A percentile compares a stretch with the other conserved stretches of the same genome.
Conservation (phyloP, 2,113 vertebrate genomes). For the Paracanthobrama guichenoti region DNA sequence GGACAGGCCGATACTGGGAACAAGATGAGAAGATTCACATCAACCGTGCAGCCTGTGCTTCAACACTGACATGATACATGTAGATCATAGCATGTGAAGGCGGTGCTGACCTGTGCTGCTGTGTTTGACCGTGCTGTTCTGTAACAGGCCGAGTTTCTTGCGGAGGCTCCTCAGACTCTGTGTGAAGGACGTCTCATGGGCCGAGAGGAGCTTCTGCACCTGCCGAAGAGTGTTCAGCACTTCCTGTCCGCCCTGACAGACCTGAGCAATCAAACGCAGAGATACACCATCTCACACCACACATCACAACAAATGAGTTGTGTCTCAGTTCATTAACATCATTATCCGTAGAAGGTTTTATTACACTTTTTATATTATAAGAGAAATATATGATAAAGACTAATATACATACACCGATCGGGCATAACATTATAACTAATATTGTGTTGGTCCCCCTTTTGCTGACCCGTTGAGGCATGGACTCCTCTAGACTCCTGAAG, state of each 20-base stretch:
- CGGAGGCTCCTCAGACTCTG: slow-evolving; percentile 66
- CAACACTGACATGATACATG: neutral
- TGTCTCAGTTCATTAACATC: neutral
- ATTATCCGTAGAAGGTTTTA: neutral
- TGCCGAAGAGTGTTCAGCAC: slow-evolving; percentile 69
- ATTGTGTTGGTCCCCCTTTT: too few species aligned
- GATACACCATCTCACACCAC: neutral
- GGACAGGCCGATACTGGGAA: slow-evolving; percentile 73
- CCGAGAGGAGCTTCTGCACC: slow-evolving; percentile 80
- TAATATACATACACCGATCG: too few species aligned
- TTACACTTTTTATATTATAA: neutral
- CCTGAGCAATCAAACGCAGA: slow-evolving; percentile 60
- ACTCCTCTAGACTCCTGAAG: too few species aligned
- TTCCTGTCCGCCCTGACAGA: slow-evolving; percentile 74
- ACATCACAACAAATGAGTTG: neutral
- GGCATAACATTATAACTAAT: too few species aligned
- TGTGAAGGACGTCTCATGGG: slow-evolving; percentile 78
- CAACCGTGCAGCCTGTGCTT: neutral
- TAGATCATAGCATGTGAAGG: neutral
- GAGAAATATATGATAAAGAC: neutral
- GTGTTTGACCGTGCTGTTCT: slow-evolving; percentile 69
- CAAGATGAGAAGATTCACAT: neutral
- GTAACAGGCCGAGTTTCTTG: slow-evolving; percentile 77
- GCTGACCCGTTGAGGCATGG: too few species aligned
- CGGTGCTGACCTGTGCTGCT: slow-evolving; percentile 53